Percentiles rank a stretch among this genome's conserved stretches.
Evolutionary conservation across 2,888 invertebrate species (phyloP).

Genomic region (Caenorhabditis auriculariae): DNA sequence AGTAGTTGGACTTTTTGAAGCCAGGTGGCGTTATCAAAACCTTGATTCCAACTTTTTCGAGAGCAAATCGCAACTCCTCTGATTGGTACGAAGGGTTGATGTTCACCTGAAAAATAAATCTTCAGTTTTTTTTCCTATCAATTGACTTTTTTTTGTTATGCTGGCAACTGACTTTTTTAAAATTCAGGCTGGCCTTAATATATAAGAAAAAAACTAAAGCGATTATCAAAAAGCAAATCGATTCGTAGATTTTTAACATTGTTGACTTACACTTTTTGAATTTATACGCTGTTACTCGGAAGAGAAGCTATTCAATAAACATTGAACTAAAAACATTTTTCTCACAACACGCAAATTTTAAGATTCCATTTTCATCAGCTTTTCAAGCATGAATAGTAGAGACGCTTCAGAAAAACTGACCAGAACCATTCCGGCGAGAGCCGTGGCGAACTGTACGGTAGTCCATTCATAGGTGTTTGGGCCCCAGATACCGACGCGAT

Average conservation of each 20-base stretch:
- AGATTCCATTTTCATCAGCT: neutral
- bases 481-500: constrained; percentile 79
- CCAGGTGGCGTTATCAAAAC: constrained; percentile 73
- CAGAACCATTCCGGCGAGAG: constrained; percentile 75
- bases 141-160: too few species aligned
- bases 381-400: too few species aligned
- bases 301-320: too few species aligned
- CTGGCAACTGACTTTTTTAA: too few species aligned
- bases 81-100: constrained; percentile 77
- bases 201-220: too few species aligned
- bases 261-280: too few species aligned
- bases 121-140: neutral
- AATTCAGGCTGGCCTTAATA: too few species aligned
- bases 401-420: constrained; percentile 66
- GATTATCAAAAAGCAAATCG: too few species aligned
- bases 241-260: too few species aligned
- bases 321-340: too few species aligned
- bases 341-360: neutral
- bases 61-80: constrained; percentile 74
- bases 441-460: constrained; percentile 74
- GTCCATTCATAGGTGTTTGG: constrained; percentile 80
- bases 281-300: too few species aligned
- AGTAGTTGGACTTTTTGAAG: constrained; percentile 74
- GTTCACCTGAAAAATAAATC: constrained; percentile 70
- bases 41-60: constrained; percentile 73